Conservation (phyloP, 37 sponge, comb jelly and placozoan genomes). For the Oscarella lobularis region DNA sequence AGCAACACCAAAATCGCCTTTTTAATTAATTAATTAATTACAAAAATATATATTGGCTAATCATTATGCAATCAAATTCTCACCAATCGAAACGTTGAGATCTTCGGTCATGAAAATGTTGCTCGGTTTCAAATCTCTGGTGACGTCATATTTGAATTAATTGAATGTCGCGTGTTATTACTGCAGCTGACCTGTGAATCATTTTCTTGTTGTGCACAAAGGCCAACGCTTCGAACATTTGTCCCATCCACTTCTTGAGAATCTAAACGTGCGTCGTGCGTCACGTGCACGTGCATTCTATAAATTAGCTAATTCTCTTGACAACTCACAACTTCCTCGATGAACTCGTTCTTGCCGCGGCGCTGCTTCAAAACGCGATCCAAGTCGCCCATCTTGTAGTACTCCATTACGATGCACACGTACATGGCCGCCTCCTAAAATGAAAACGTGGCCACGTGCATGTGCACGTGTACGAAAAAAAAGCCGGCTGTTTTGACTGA, state of each 20-base stretch:
- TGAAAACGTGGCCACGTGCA: neutral
- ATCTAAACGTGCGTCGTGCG: conserved; percentile 13
- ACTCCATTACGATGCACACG: conserved; percentile 80
- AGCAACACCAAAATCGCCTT: conserved; percentile 84
- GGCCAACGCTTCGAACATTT: conserved; percentile 62
- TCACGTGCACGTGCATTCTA: neutral
- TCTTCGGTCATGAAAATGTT: conserved; percentile 67
- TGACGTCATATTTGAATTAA: neutral
- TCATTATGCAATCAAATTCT: neutral
- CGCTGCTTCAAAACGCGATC: conserved; percentile 12
- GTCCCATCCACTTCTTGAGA: conserved; percentile 75
- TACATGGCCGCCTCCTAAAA: conserved; percentile 46
- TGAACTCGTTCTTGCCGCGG: neutral
- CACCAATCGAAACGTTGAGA: conserved; percentile 19
- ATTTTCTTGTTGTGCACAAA: conserved; percentile 44
- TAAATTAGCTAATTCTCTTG: neutral
- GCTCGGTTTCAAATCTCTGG: conserved; percentile 61
- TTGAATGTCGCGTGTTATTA: too few species aligned
- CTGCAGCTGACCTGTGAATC: conserved; percentile 37
- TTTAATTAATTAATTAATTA: neutral
- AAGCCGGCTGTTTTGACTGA: conserved; percentile 4
- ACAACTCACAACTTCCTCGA: conserved; percentile 43
- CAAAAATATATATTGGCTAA: neutral
- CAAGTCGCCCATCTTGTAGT: conserved; percentile 54
- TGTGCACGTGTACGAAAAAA: neutral